These are phyloP conservation scores for Penaeus chinensis DNA, from an alignment of 1,140 invertebrate species.

Conservation along the genomic window DNA sequence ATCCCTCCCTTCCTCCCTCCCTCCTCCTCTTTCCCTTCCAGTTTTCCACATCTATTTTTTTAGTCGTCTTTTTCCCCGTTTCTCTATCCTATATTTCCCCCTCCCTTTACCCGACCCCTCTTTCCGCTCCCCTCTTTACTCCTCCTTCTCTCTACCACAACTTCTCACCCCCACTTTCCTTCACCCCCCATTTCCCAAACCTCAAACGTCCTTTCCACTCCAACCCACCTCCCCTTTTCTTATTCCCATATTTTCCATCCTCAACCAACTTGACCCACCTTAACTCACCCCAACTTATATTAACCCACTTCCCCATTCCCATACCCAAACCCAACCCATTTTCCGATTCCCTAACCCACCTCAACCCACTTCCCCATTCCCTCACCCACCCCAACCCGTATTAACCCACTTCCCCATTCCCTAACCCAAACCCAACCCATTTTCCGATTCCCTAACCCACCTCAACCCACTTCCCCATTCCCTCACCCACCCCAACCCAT, in stretches of 20 bases:
- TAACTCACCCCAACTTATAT: not conserved
- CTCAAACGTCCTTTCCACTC: not conserved
- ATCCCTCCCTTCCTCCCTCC: not conserved
- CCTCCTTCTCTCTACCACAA: not conserved
- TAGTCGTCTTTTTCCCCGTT: not conserved
- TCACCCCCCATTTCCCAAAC: not conserved
- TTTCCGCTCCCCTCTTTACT: not conserved
- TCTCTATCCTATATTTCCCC: not conserved
- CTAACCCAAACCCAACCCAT: too few species aligned
- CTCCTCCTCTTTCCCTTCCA: not conserved
- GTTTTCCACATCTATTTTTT: not conserved
- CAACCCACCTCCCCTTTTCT: not conserved
- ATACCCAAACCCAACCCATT: too few species aligned
- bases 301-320: not conserved
- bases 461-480: too few species aligned
- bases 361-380: too few species aligned
- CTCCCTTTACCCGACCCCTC: not conserved
- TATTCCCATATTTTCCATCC: not conserved
- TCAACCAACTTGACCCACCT: not conserved
- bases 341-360: too few species aligned
- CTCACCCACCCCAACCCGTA: too few species aligned
- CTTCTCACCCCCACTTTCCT: not conserved
- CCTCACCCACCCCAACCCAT: too few species aligned
- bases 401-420: too few species aligned
- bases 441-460: too few species aligned